Conservation (phyloP, 2,888 invertebrate genomes). For the Lacanobia wlatinum region DNA sequence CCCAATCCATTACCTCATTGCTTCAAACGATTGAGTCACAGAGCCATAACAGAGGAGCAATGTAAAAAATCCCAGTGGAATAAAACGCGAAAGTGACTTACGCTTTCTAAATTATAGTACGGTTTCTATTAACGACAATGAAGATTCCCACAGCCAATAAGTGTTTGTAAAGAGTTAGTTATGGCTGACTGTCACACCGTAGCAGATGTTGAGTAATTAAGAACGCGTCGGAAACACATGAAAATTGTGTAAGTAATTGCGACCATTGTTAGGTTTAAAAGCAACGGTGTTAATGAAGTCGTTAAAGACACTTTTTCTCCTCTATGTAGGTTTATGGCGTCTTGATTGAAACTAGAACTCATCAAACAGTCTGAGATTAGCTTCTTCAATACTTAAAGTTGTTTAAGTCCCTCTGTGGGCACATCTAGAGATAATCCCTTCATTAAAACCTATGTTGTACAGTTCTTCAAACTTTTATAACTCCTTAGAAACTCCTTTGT, state of each 20-base stretch:
- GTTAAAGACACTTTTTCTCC: slow-evolving; percentile 17
- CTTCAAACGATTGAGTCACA: slow-evolving; percentile 1
- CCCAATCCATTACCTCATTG: slow-evolving; percentile 30
- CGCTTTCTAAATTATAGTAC: slow-evolving; percentile 63
- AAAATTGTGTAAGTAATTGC: slow-evolving; percentile 35
- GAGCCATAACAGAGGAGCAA: slow-evolving; percentile 26
- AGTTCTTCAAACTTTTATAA: background rate
- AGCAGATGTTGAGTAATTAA: slow-evolving; percentile 48
- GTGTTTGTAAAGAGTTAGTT: slow-evolving; percentile 61
- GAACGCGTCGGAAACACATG: slow-evolving; percentile 15
- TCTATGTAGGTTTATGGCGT: background rate
- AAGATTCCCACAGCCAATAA: slow-evolving; percentile 72
- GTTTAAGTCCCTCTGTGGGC: no score
- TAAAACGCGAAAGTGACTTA: slow-evolving; percentile 51
- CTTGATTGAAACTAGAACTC: slow-evolving; percentile 3
- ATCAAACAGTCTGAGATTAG: background rate
- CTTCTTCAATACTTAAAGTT: background rate
- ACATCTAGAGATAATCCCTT: background rate
- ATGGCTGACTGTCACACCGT: slow-evolving; percentile 60
- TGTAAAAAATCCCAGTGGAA: slow-evolving; percentile 31
- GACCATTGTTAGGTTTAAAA: slow-evolving; percentile 20
- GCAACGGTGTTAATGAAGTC: slow-evolving; percentile 33
- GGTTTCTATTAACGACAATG: slow-evolving; percentile 62
- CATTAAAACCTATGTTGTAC: no score
- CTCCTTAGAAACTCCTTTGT: background rate